phyloP scores from a whole-genome alignment of 2,888 invertebrate genomes.

The Julus scanicus region DNA sequence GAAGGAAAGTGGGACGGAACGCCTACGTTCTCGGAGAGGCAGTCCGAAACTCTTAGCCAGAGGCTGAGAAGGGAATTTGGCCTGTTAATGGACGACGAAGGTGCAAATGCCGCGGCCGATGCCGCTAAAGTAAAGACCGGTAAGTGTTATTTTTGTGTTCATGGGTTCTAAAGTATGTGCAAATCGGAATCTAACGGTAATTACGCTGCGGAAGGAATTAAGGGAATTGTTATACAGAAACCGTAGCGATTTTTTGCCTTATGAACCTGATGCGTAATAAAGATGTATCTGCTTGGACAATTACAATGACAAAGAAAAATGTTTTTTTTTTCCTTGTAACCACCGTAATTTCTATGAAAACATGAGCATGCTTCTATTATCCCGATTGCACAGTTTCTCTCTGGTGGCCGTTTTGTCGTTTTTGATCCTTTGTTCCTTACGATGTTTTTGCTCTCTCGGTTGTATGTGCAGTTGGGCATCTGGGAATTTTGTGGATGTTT shows the following conservation, averaged over 20 bases:
- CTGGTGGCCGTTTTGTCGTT: neutral
- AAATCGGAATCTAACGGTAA: too few species aligned
- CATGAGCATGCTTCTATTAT: neutral
- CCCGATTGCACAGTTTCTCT: neutral
- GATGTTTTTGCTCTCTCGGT: neutral
- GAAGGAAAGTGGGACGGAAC: slow-evolving; percentile 76
- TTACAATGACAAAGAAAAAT: too few species aligned
- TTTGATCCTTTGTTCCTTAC: neutral
- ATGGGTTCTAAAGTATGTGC: too few species aligned
- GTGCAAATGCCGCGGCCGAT: neutral
- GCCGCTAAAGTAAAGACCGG: neutral
- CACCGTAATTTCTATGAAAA: neutral
- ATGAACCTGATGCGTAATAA: too few species aligned
- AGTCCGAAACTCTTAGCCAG: slow-evolving; percentile 87
- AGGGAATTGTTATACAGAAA: too few species aligned
- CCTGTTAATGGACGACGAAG: slow-evolving; percentile 68
- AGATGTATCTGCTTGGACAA: neutral
- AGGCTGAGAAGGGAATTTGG: slow-evolving; percentile 85
- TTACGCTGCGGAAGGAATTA: too few species aligned
- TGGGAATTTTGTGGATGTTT: neutral
- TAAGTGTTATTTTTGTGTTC: neutral
- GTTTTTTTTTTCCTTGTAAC: too few species aligned
- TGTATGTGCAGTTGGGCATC: neutral
- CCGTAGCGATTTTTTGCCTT: too few species aligned
- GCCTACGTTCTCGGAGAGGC: slow-evolving; percentile 85